Evolutionary conservation across 2,888 invertebrate genomes (phyloP), one percentile per base, ranked within the genome.

Genomic region (Omphaloscelis lunosa): DNA sequence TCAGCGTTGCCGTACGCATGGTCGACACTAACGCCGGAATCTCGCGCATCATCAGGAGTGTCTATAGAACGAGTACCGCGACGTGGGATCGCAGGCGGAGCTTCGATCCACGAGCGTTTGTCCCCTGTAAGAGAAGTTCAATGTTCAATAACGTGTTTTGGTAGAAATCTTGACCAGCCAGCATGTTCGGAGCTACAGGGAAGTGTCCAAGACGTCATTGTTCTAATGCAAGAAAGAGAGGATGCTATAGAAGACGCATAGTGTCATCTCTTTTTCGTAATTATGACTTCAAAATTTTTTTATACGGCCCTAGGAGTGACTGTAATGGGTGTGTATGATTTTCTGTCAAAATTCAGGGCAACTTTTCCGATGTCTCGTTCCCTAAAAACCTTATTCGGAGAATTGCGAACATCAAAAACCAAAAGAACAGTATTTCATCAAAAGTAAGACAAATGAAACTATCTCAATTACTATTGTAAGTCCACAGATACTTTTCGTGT

Each of bases 11-110:
- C 93, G 86, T 96, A 96, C 6, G 93, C 91, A 85, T 95, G 95
- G 90, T 95, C 96, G 29, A 95, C 94, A 81, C 95, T 95, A 84
- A 96, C 95, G 84, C 96, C 96, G 4, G 96, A 96, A 91, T 96
- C 96, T 8, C 96, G 93, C 80, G 96, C 94, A 86, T 95, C 95
- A 53, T 94, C 93, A 17, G 80, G 96, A 89, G 85, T 97, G 89
- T 90, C 96, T 89, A 51, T 96, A 90, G 66, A 97, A 92, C 75
- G 95, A 6, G 86, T 94, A 83, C 97, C 94, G 86, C 97, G 94
- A 0, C 95, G 92, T 29, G 95, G 95, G 27, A 95, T 92, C 4
- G 93, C 92, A 3, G 96, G 96, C 75, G 95, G 94, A 9, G 91
- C 92, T 61, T 93, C 93, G 23, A 76, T 75, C 94, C 94, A 94